Conservation (phyloP, 2,888 invertebrate species). For the Dicycla oo region DNA sequence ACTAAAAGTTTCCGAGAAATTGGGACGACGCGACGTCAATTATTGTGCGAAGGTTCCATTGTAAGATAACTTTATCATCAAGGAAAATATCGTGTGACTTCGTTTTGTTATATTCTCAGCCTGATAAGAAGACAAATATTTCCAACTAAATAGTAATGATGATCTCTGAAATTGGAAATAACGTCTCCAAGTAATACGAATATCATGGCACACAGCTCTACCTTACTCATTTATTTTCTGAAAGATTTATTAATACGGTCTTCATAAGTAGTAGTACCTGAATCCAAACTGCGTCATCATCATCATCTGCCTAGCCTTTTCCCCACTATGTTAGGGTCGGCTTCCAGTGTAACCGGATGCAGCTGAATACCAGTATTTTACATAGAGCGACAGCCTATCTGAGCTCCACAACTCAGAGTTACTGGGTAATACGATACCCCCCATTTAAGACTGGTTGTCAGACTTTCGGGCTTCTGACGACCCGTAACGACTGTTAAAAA, state of each 20-base stretch:
- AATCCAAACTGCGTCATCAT: background rate
- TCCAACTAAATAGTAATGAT: background rate
- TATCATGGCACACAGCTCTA: too few species aligned
- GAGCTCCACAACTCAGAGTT: too few species aligned
- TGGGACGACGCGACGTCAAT: background rate
- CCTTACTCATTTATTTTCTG: background rate
- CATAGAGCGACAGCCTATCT: too few species aligned
- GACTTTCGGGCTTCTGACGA: too few species aligned
- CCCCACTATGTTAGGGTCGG: too few species aligned
- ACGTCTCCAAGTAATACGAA: background rate
- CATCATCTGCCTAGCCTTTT: too few species aligned
- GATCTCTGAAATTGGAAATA: slow-evolving; percentile 3
- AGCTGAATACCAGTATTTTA: too few species aligned
- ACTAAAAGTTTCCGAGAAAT: slow-evolving; percentile 35
- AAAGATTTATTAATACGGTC: slow-evolving; percentile 2
- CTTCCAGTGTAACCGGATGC: too few species aligned
- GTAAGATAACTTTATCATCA: slow-evolving; percentile 6
- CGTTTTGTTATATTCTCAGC: background rate
- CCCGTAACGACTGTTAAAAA: too few species aligned
- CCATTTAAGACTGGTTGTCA: too few species aligned
- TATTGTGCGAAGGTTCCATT: background rate
- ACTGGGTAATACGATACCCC: too few species aligned
- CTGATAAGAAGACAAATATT: background rate
- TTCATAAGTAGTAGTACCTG: background rate
- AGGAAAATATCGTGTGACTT: background rate